phyloP scores from a whole-genome alignment of 2,797 vertebrate genomes.

The Anableps anableps region DNA sequence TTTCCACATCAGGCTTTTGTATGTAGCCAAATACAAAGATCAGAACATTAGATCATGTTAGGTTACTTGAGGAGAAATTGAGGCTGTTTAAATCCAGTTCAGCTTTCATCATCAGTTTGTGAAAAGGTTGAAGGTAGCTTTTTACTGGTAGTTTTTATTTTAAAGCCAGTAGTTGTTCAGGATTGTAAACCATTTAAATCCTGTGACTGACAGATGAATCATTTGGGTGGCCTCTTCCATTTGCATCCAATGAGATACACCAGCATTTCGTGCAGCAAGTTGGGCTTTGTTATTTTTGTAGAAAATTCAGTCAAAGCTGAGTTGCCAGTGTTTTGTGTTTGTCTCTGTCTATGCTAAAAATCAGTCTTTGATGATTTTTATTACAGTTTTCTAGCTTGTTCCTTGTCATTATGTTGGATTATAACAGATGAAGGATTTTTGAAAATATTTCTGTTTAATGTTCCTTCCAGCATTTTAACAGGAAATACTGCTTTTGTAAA shows the following conservation, averaged over 20 bases:
- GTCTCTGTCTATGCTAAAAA: background rate
- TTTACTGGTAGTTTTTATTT: constrained; percentile 41
- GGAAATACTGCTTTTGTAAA: background rate
- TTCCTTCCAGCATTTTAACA: background rate
- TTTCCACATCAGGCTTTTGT: background rate
- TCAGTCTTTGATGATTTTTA: background rate
- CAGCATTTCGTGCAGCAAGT: background rate
- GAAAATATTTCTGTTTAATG: background rate
- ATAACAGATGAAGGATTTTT: background rate
- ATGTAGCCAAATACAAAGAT: background rate
- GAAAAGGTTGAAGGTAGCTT: constrained; percentile 54
- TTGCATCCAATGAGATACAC: constrained; percentile 50
- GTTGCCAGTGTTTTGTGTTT: background rate
- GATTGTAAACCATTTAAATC: constrained; percentile 73
- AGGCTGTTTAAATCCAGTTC: constrained; percentile 43
- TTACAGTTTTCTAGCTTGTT: background rate
- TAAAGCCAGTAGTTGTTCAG: constrained; percentile 57
- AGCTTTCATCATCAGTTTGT: constrained; percentile 41
- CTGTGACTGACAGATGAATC: constrained; percentile 67
- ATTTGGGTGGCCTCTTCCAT: constrained; percentile 54
- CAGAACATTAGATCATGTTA: constrained; percentile 24
- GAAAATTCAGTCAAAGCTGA: constrained; percentile 35
- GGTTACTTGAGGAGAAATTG: constrained; percentile 34
- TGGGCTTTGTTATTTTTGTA: constrained; percentile 44
- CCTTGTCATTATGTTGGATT: background rate